These are phyloP conservation scores for Perizoma affinitatum DNA, from an alignment of 2,888 invertebrate species.

Conservation along the genomic window DNA sequence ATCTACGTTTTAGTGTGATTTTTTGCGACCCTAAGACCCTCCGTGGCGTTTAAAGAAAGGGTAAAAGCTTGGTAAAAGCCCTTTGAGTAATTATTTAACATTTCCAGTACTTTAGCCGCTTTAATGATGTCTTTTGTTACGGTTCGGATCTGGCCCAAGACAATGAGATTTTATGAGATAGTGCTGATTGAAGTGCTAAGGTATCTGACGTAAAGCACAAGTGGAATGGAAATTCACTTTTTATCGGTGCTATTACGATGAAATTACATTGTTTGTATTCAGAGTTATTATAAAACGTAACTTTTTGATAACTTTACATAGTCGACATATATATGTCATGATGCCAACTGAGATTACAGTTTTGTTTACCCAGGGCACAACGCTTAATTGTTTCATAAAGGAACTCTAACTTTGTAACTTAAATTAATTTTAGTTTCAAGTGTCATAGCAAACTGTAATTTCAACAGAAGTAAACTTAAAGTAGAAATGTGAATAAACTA, in stretches of 20 bases:
- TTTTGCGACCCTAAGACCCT: slow-evolving; percentile 73
- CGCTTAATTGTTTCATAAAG: slow-evolving; percentile 47
- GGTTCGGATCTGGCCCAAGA: slow-evolving; percentile 26
- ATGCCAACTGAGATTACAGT: slow-evolving; percentile 31
- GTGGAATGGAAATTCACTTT: slow-evolving; percentile 19
- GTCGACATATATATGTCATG: slow-evolving; percentile 11
- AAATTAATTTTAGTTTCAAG: slow-evolving; percentile 58
- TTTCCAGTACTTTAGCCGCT: slow-evolving; percentile 59
- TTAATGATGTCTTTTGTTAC: slow-evolving; percentile 53
- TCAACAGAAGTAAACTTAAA: slow-evolving; percentile 12
- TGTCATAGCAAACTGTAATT: slow-evolving; percentile 38
- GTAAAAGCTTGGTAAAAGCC: slow-evolving; percentile 63
- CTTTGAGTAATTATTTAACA: slow-evolving; percentile 78
- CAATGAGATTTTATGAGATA: slow-evolving; percentile 35
- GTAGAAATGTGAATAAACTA: not conserved
- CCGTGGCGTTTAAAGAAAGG: slow-evolving; percentile 72
- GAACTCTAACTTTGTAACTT: slow-evolving; percentile 55
- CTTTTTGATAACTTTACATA: not conserved
- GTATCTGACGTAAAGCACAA: slow-evolving; percentile 10
- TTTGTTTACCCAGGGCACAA: slow-evolving; percentile 43
- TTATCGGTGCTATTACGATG: slow-evolving; percentile 4
- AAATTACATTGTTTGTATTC: not conserved
- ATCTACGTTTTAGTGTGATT: slow-evolving; percentile 78
- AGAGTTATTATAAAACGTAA: not conserved
- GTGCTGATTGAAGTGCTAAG: slow-evolving; percentile 24